Percentiles rank a stretch among this genome's conserved stretches.
phyloP scores from a whole-genome alignment of 2,797 vertebrate species.

The Enteromius mattozi region DNA sequence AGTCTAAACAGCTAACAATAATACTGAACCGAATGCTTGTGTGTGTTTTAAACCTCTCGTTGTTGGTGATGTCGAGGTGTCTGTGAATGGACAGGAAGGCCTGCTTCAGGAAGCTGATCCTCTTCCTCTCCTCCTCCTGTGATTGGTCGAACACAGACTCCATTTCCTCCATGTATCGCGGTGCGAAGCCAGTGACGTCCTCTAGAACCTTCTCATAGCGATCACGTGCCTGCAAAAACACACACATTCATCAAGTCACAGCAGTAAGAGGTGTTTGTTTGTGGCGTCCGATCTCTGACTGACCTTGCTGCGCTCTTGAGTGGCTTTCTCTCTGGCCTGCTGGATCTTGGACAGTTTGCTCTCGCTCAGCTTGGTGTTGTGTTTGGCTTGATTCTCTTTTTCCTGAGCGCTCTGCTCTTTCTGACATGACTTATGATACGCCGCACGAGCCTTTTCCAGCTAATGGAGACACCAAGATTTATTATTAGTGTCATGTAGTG shows the following conservation, averaged over 20 bases:
- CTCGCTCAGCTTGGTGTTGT: constrained; percentile 73
- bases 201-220: constrained; percentile 83
- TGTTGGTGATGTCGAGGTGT: constrained; percentile 84
- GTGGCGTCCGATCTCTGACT: constrained; percentile 31
- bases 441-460: constrained; percentile 78
- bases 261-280: not conserved
- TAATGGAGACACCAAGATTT: constrained; percentile 54
- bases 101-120: constrained; percentile 85
- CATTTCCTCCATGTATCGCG: constrained; percentile 91
- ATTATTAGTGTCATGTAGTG: constrained; percentile 4
- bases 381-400: constrained; percentile 77
- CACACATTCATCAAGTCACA: too few species aligned
- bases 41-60: constrained; percentile 74
- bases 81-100: constrained; percentile 84
- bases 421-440: constrained; percentile 81
- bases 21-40: not conserved
- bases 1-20: not conserved
- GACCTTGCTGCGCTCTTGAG: constrained; percentile 80
- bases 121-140: constrained; percentile 85
- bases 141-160: constrained; percentile 86
- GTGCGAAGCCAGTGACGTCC: constrained; percentile 82
- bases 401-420: constrained; percentile 76
- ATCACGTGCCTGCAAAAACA: constrained; percentile 69
- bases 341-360: constrained; percentile 80
- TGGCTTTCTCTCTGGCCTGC: constrained; percentile 74